Percentiles rank a stretch among this genome's conserved stretches.
Conservation (phyloP, 2,113 vertebrate species). For the Thamnophis sirtalis region DNA sequence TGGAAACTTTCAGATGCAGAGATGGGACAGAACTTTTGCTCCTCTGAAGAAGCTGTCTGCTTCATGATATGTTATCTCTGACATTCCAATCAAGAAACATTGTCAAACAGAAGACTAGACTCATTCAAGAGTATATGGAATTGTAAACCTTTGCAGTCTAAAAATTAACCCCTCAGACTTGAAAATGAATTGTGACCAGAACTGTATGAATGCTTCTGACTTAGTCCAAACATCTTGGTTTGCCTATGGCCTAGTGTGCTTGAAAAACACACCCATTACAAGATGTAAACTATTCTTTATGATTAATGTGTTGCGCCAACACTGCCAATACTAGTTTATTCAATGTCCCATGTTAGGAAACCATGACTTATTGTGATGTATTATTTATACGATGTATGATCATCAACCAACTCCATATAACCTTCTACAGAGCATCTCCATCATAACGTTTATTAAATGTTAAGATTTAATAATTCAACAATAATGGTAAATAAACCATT, state of each 20-base stretch:
- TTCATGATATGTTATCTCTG: not conserved
- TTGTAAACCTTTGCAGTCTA: not conserved
- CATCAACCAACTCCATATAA: not conserved
- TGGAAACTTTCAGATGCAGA: not conserved
- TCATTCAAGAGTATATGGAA: not conserved
- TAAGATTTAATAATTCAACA: not conserved
- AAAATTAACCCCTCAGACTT: not conserved
- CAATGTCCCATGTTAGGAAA: not conserved
- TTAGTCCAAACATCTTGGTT: not conserved
- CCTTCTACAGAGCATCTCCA: not conserved
- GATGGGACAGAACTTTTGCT: not conserved
- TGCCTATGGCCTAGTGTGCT: not conserved
- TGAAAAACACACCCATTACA: not conserved
- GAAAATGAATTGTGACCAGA: not conserved
- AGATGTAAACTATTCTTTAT: not conserved
- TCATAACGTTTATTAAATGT: not conserved
- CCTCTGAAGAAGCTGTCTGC: not conserved
- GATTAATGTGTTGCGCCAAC: not conserved
- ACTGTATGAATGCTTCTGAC: not conserved
- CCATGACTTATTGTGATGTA: not conserved
- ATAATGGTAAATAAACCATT: not conserved
- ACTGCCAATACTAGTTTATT: not conserved
- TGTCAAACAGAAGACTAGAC: not conserved
- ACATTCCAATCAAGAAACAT: not conserved
- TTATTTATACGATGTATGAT: not conserved